Evolutionary conservation across 2,797 vertebrate genomes (phyloP).

Genomic region (Microtus agrestis): DNA sequence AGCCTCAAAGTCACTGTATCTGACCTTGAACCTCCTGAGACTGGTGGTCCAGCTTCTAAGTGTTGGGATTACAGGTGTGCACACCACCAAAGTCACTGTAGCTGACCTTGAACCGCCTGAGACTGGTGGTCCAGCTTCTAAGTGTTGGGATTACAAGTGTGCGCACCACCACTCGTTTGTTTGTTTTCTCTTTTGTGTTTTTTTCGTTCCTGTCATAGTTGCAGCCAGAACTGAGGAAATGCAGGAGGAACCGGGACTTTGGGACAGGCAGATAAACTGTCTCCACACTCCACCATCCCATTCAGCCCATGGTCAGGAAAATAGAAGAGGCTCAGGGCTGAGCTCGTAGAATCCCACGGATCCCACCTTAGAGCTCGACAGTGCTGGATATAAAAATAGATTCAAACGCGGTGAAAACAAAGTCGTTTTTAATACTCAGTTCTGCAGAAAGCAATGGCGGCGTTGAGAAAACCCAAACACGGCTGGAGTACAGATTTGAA

Average conservation of each 20-base stretch:
- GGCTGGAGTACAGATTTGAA: background rate
- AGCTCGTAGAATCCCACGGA: background rate
- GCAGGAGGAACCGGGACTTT: background rate
- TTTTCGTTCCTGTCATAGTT: background rate
- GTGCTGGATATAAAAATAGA: background rate
- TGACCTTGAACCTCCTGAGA: background rate
- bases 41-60: background rate
- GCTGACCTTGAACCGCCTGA: background rate
- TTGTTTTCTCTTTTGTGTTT: background rate
- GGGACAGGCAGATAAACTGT: background rate
- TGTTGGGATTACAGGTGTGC: background rate
- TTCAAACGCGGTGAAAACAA: background rate
- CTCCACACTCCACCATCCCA: background rate
- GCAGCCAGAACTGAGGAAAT: background rate
- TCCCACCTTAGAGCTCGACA: background rate
- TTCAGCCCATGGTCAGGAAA: too few species aligned
- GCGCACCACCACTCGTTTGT: background rate
- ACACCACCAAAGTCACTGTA: background rate
- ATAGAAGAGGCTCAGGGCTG: background rate
- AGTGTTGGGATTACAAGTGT: background rate
- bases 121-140: background rate
- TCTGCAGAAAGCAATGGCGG: background rate
- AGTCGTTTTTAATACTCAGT: background rate
- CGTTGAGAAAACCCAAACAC: background rate
- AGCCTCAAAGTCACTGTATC: background rate